Base-by-base conservation (phyloP, 2,797 vertebrate genomes). In the Anableps anableps region DNA sequence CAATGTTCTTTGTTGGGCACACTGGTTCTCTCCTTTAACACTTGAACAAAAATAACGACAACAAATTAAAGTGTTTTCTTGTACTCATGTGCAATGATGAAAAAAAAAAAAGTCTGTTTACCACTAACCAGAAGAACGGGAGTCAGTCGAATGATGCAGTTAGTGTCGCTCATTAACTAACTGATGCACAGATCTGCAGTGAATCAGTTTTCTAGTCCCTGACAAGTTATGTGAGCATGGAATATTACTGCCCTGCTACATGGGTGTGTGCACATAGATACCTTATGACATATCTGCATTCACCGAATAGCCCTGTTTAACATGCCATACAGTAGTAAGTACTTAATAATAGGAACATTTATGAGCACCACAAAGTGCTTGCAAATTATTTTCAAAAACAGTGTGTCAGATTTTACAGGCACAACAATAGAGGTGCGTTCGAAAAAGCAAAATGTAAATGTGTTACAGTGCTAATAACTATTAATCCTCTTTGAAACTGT, bases 161-260 rank as follows among this genome's bases (percentile, higher is more conserved):
- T 60, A 76, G 60, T 70, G 76, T 80, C 75, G 53, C 74, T 58
- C 34, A 55, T 71, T 84, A 79, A 88, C 80, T 92, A 85, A 86
- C 79, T 83, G 83, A 83, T 73, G 78, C 78, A 87, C 41, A 85
- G 74, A 84, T 81, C 86, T 77, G 81, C 34, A 23, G 36, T 38
- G 9, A 87, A 89, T 90, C 55, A 85, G 77, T 78, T 88, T 80
- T 66, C 72, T 29, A 34, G 3, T 3, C 9, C 48, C 72, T 86
- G 78, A 88, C 74, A 41, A 74, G 88, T 86, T 64, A 74, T 77
- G 74, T 45, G 55, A 82, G 45, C 41, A 1, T 45, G 45, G 83
- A 79, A 81, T 80, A 78, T 64, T 45, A n/a, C 78, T 74, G 51
- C 8, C 50, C 26, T 45, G 64, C 41, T 29, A 29, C 71, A 77